A percentile compares a stretch with the other conserved stretches of the same genome.
phyloP scores from a whole-genome alignment of 30 jellyfish, hydroid and myxozoan species.

The Turritopsis rubra region DNA sequence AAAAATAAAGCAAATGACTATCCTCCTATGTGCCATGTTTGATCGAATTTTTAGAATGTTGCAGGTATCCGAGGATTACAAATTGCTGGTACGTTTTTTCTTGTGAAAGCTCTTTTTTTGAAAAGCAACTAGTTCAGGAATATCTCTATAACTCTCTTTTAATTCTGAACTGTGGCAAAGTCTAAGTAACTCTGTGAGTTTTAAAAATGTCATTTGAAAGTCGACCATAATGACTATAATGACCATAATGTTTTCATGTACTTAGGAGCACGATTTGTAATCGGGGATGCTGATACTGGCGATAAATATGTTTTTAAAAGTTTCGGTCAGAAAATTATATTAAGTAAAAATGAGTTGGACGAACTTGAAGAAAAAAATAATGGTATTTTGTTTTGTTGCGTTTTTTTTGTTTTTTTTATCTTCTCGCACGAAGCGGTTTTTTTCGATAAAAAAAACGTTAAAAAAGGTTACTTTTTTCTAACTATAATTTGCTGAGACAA shows the following conservation, averaged over 20 bases:
- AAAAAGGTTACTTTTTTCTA: too few relatives aligned
- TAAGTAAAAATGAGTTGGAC: not conserved
- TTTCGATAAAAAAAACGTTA: too few relatives aligned
- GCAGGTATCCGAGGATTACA: not conserved
- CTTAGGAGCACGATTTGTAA: conserved; percentile 11
- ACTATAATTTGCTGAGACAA: too few relatives aligned
- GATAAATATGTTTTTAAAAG: not conserved
- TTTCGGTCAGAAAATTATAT: conserved; percentile 7
- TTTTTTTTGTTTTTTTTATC: not conserved
- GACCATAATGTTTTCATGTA: not conserved
- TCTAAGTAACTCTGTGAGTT: too few relatives aligned
- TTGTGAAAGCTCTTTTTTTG: too few relatives aligned
- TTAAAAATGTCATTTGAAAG: too few relatives aligned
- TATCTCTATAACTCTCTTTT: too few relatives aligned
- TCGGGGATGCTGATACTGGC: conserved; percentile 4
- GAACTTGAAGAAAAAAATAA: not conserved
- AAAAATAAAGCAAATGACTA: too few relatives aligned
- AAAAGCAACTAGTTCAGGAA: too few relatives aligned
- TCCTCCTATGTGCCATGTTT: not conserved
- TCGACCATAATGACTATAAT: too few relatives aligned
- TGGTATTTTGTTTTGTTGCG: not conserved
- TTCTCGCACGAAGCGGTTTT: too few relatives aligned
- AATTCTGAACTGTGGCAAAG: too few relatives aligned
- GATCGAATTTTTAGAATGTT: not conserved
- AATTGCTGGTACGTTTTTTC: not conserved